Percentiles rank a stretch among this genome's conserved stretches.
Evolutionary conservation across 2,113 vertebrate species (phyloP).

Genomic region (Otolemur garnettii): DNA sequence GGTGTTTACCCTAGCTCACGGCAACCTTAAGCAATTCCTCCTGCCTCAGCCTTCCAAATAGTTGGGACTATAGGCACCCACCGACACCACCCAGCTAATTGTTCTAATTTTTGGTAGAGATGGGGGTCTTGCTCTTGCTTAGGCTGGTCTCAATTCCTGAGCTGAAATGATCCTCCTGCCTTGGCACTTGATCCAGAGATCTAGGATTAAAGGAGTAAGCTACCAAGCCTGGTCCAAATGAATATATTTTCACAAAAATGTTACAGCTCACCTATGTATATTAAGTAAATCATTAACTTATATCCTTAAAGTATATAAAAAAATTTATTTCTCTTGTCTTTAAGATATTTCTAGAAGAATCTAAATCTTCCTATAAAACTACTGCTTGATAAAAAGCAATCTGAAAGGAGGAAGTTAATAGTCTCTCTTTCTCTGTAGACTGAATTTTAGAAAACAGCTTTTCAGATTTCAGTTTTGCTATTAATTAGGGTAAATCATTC

Average conservation of each 20-base stretch:
- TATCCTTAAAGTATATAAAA: not conserved
- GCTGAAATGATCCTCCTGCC: no score
- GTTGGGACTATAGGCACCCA: no score
- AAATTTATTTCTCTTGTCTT: constrained; percentile 17
- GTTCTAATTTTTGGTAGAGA: no score
- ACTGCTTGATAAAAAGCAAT: constrained; percentile 11
- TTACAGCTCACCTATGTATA: not conserved
- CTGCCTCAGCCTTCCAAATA: no score
- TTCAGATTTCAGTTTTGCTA: constrained; percentile 37
- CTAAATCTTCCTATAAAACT: not conserved
- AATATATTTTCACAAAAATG: constrained; percentile 36
- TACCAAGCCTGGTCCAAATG: not conserved
- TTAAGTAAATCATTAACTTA: not conserved
- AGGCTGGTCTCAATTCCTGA: no score
- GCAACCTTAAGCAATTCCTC: no score
- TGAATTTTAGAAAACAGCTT: not conserved
- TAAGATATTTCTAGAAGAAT: constrained; percentile 42
- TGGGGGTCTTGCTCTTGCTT: no score
- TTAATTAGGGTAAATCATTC: not conserved
- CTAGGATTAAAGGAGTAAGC: no score
- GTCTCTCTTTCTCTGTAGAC: not conserved
- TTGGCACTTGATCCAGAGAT: no score
- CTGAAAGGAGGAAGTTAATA: not conserved
- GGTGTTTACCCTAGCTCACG: no score
- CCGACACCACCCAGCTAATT: no score